Evolutionary conservation across 2,797 vertebrate species (phyloP), one percentile per base, ranked within the genome.

Genomic region (Falco naumanni): DNA sequence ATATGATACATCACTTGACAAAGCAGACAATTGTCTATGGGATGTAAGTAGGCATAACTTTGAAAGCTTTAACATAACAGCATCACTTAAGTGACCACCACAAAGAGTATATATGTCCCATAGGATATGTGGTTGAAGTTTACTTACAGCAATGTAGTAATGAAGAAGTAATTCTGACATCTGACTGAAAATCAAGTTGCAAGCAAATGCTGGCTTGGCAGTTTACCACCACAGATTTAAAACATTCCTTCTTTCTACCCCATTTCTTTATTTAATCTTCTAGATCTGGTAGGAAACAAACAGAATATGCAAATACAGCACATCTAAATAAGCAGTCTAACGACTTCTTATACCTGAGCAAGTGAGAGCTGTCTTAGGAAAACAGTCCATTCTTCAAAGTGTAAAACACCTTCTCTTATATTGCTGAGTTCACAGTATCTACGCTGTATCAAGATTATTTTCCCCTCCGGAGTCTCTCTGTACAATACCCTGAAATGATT

Each of bases 81-180:
- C 3, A 11, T 24, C 24, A 56, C 37, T 11, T 11, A 17, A 29
- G 26, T 16, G 66, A 79, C 31, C 43, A 13, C 47, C 81, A 18
- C 29, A 87, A n/a, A 70, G 18, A 34, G 3, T 20, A 14, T 3
- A 0, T 3, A 2, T 1, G 6, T 48, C 65, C n/a, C 18, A 13
- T 18, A 33, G 4, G 4, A 12, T 34, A 16, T n/a, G 57, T 28
- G 57, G 9, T 0, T 47, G 6, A 69, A n/a, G 54, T 18, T 70
- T 31, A 29, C 24, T 57, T 20, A 29, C 16, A 78, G 37, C 11
- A 48, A 17, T 2, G 5, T 1, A 26, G 18, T 8, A 13, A 65
- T 29, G 48, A 45, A 84, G 70, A 78, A 47, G 5, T 4, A 33
- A 24, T 60, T 79, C 70, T 56, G 45, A 65, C 9, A 25, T 34